Evolutionary conservation across 2,797 vertebrate species (phyloP), one percentile per base, ranked within the genome.

Genomic region (Rhinatrema bivittatum): DNA sequence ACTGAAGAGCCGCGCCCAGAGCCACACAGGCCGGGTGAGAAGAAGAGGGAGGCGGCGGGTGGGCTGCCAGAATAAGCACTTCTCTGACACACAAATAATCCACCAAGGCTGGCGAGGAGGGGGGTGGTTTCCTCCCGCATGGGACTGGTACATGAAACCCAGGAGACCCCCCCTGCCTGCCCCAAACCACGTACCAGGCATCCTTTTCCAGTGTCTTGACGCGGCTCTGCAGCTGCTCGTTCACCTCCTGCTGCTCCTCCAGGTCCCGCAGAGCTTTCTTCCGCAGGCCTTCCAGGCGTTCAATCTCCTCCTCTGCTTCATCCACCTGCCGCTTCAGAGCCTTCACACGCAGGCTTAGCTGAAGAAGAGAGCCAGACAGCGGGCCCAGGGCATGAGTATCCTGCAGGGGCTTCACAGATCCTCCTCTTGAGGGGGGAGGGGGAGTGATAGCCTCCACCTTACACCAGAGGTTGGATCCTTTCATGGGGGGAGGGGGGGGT

Each of bases 311-410:
- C 70, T 98, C 94, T 0, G 94, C 83, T 57, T 95, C 91, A 8
- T 97, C 93, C 57, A 98, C 85, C 64, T 95, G 94, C n/a, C 94
- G 72, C 86, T 98, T 97, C 46, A 98, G 68, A n/a, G 93, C 89
- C 70, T 98, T 98, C 60, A 98, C 90, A 32, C 73, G 80, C 36
- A 98, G 74, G 59, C 85, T 49, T 10, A 98, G 78, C 94, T 97
- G 65, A 16, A 33, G 17, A 48, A 30, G 27, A 28, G 7, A 25
- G 36, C 32, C 26, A 34, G 28, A 7, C 7, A 19, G 10, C 30
- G 14, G n/a, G 4, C 7, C 58, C 15, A 55, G 33, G 25, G 46
- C 25, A 27, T 9, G 7, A 28, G 18, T n/a, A n/a, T 9, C 13
- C 9, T n/a, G n/a, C n/a, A n/a, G n/a, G n/a, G n/a, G n/a, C n/a